Evolutionary conservation across 92 coral and sea anemone species (phyloP).

Genomic region (Heliopora coerulea): DNA sequence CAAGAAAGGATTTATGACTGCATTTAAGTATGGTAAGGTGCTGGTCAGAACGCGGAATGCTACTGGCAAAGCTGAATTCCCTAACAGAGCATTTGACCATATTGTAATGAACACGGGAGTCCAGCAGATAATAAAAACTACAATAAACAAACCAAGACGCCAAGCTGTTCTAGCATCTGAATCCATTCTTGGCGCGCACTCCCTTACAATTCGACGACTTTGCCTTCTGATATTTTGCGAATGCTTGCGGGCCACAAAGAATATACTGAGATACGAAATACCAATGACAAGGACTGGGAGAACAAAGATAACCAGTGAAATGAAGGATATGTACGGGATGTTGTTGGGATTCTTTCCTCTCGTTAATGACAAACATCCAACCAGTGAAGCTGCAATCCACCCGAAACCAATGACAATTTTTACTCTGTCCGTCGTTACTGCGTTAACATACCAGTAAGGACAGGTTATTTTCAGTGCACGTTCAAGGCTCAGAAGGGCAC

Average conservation of each 20-base stretch:
- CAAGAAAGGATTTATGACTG: conserved; percentile 30
- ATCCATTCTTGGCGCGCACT: not conserved
- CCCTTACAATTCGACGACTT: not conserved
- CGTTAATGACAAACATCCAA: conserved; percentile 19
- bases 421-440: conserved; percentile 9
- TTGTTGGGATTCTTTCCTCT: not conserved
- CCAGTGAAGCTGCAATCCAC: conserved; percentile 32
- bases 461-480: conserved; percentile 22
- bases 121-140: conserved; percentile 27
- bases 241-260: conserved; percentile 35
- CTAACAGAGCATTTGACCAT: not conserved
- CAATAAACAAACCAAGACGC: conserved; percentile 36
- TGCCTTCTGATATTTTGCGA: conserved; percentile 10
- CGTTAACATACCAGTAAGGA: conserved; percentile 31
- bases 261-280: conserved; percentile 17
- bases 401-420: conserved; percentile 11
- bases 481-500: conserved; percentile 38
- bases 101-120: conserved; percentile 27
- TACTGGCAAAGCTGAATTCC: not conserved
- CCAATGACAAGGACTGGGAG: conserved; percentile 23
- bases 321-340: conserved; percentile 7
- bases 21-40: conserved; percentile 13
- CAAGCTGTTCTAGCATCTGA: conserved; percentile 29
- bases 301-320: conserved; percentile 18
- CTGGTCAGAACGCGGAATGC: not conserved